These are phyloP conservation scores for Patella caerulea DNA, from an alignment of 2,888 invertebrate species.

Conservation along the genomic window DNA sequence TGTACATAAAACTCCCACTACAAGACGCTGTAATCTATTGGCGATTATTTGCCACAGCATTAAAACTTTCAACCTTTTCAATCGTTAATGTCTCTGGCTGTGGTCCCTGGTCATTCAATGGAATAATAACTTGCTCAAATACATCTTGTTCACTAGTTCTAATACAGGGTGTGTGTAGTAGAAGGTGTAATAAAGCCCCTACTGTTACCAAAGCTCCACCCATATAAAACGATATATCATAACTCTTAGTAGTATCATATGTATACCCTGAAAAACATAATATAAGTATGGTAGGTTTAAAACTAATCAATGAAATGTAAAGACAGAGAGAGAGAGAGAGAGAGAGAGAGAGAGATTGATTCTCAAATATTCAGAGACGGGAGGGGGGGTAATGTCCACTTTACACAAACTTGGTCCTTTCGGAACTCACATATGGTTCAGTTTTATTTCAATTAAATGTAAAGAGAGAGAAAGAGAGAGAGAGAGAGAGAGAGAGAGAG, in stretches of 20 bases:
- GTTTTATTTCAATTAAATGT: no score
- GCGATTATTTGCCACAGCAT: no score
- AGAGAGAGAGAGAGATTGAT: background rate
- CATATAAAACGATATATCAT: slow-evolving; percentile 91
- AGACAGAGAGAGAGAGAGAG: background rate
- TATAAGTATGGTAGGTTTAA: no score
- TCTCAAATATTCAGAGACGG: no score
- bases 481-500: background rate
- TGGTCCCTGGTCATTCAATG: background rate
- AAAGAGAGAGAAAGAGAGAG: no score
- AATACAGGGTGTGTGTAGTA: slow-evolving; percentile 65
- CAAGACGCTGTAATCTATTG: no score
- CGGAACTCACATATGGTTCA: no score
- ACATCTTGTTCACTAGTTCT: slow-evolving; percentile 4
- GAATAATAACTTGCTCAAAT: background rate
- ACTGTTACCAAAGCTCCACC: slow-evolving; percentile 89
- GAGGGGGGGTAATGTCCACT: no score
- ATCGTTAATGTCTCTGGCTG: background rate
- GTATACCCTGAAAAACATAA: slow-evolving; percentile 86
- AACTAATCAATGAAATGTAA: no score
- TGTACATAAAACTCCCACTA: no score
- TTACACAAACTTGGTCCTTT: no score
- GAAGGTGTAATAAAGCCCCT: slow-evolving; percentile 84
- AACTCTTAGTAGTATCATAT: slow-evolving; percentile 88
- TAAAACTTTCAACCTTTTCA: background rate